Evolutionary conservation across 1,140 invertebrate genomes (phyloP), one percentile per base, ranked within the genome.

Genomic region (Euborellia annulipes): DNA sequence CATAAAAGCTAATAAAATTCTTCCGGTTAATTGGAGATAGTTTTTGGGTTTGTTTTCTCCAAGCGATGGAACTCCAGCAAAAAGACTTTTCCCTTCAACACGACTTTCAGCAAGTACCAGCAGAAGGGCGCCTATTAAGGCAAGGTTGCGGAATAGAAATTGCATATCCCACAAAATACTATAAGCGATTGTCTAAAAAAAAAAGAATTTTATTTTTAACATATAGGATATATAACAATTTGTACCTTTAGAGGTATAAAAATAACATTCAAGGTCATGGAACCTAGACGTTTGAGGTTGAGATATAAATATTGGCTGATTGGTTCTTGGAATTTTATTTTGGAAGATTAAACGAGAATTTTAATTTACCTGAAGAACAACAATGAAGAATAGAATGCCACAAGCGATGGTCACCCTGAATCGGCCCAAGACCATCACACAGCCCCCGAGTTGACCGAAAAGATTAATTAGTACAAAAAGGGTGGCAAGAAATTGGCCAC

Each of bases 141-240:
- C 93, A 47, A 98, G 67, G 66, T 98, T 98, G 52, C 95, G 79
- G 51, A 85, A 78, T 36, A 98, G 68, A 69, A 98, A 98, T 59
- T 96, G 92, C 57, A 97, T 59, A 64, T 99, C 94, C 93, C 93
- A 98, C 34, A 98, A 66, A 62, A 98, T 98, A 61, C 89, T 94
- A 68, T 98, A 98, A 2, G 92, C 93, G 53, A 98, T 71, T 36
- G 92, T 97, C 82, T 97, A 75, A 30, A 76, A 71, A 56, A 57
- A 55, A 53, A 62, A n/a, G n/a, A n/a, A n/a, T n/a, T n/a, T n/a
- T n/a, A n/a, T n/a, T n/a, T n/a, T n/a, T n/a, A n/a, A n/a, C n/a
- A n/a, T n/a, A 11, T 44, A 38, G n/a, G 4, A 23, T 41, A 22
- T 36, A 43, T n/a, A 47, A 17, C 41, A 16, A 41, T 47, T 30